phyloP scores from a whole-genome alignment of 2,888 invertebrate species.

The Lycaena phlaeas region DNA sequence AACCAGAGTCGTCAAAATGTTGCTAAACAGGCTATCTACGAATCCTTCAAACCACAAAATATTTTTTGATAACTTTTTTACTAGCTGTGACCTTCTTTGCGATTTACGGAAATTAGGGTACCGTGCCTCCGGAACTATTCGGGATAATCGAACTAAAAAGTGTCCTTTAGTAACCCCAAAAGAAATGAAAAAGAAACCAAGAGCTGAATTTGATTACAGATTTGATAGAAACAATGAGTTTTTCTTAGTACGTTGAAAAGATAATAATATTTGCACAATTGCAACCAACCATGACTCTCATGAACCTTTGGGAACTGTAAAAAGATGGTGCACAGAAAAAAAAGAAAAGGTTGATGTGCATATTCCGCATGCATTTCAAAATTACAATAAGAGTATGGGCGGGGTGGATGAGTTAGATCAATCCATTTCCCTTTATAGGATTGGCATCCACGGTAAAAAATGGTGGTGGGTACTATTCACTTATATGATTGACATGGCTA shows the following conservation, averaged over 20 bases:
- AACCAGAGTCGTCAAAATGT: too few species aligned
- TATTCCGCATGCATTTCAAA: slow-evolving; percentile 9
- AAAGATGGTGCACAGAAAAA: background rate
- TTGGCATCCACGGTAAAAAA: background rate
- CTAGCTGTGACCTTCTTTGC: background rate
- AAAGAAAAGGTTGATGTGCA: slow-evolving; percentile 2
- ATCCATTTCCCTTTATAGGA: background rate
- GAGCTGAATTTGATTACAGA: slow-evolving; percentile 9
- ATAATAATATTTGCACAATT: slow-evolving; percentile 15
- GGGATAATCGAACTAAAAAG: too few species aligned
- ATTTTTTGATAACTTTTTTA: slow-evolving; percentile 3
- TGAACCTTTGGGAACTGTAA: background rate
- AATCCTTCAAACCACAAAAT: background rate
- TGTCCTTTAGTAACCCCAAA: too few species aligned
- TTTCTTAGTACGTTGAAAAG: slow-evolving; percentile 13
- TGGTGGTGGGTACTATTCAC: slow-evolving; percentile 4
- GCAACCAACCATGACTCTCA: slow-evolving; percentile 2
- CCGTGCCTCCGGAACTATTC: too few species aligned
- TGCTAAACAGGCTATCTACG: background rate
- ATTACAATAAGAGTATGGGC: slow-evolving; percentile 1
- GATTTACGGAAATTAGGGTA: background rate
- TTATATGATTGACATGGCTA: slow-evolving; percentile 1
- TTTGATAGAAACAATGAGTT: slow-evolving; percentile 11
- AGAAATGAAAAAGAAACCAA: slow-evolving; percentile 5
- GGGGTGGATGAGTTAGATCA: background rate